Conservation (phyloP, 2,888 invertebrate genomes). For the Synanthedon formicaeformis region DNA sequence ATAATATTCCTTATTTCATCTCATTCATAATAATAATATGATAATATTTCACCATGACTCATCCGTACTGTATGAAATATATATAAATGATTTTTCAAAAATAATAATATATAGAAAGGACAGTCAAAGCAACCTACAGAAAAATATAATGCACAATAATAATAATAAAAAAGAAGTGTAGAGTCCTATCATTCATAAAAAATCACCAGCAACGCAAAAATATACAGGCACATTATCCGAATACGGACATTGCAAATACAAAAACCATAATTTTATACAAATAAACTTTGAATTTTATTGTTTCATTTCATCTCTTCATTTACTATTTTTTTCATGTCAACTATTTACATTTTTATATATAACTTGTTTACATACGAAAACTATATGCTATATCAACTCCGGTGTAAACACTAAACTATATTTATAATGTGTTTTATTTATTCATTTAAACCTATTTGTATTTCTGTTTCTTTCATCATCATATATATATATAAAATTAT, state of each 20-base stretch:
- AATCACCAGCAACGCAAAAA: slow-evolving; percentile 44
- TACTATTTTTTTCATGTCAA: slow-evolving; percentile 47
- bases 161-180: slow-evolving; percentile 27
- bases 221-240: slow-evolving; percentile 33
- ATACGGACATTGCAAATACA: slow-evolving; percentile 34
- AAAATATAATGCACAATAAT: slow-evolving; percentile 61
- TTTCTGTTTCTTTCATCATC: slow-evolving; percentile 42
- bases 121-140: slow-evolving; percentile 69
- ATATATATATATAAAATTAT: slow-evolving; percentile 25
- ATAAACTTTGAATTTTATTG: slow-evolving; percentile 60
- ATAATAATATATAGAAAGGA: slow-evolving; percentile 58
- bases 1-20: slow-evolving; percentile 71
- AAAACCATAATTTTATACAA: slow-evolving; percentile 52
- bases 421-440: slow-evolving; percentile 56
- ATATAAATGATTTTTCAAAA: slow-evolving; percentile 61
- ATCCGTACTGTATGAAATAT: slow-evolving; percentile 66
- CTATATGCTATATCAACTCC: too few species aligned
- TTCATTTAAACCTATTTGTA: slow-evolving; percentile 59
- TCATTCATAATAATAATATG: slow-evolving; percentile 70
- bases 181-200: slow-evolving; percentile 23
- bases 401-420: slow-evolving; percentile 66
- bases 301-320: slow-evolving; percentile 57
- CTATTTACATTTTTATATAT: slow-evolving; percentile 52
- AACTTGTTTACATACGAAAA: slow-evolving; percentile 64
- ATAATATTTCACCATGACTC: slow-evolving; percentile 61